Base-by-base conservation (phyloP, 2,113 vertebrate species). In the Toxotes chatareus region DNA sequence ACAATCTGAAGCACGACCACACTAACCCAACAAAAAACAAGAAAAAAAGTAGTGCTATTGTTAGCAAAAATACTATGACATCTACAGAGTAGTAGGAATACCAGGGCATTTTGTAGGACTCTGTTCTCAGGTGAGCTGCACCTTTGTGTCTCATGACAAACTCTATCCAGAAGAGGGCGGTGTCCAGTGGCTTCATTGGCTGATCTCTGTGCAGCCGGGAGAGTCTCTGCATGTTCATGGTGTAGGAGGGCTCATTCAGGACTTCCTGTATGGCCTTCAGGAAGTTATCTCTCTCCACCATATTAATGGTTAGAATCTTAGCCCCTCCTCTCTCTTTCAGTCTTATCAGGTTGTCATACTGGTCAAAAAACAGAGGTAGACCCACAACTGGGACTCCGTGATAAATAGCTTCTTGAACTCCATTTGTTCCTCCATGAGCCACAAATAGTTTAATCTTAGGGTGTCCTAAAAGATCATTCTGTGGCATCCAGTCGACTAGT, bases 121-220 rank as follows among this genome's bases (percentile, higher is more conserved):
- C 93, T 0, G 93, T 91, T 38, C 87, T 92, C 19, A 96, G 88
- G 83, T 95, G 94, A 77, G 89, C 85, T 4, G 94, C 95, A 62
- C 94, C 95, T 91, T 91, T 92, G 84, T 96, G 92, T 66, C 92
- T 93, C 82, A 95, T 94, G 42, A 95, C 93, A 85, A 92, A 95
- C 91, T 96, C 95, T 21, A 94, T 94, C 94, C 95, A 96, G 91
- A 94, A 95, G 83, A 94, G 40, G 64, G 94, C 95, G 23, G 5
- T 67, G 64, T 95, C 91, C 34, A 94, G 40, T 1, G 95, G 93
- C 11, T 70, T 79, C 61, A 92, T 60, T 4, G 92, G 91, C 32
- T 91, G 85, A 85, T 96, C 95, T 70, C 84, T 85, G 76, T 94
- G 92, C 56, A 95, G 88, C 17, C 68, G 72, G 46, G 95, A 95